Conservation (phyloP, 1,140 invertebrate species). For the Eulimnadia texana region DNA sequence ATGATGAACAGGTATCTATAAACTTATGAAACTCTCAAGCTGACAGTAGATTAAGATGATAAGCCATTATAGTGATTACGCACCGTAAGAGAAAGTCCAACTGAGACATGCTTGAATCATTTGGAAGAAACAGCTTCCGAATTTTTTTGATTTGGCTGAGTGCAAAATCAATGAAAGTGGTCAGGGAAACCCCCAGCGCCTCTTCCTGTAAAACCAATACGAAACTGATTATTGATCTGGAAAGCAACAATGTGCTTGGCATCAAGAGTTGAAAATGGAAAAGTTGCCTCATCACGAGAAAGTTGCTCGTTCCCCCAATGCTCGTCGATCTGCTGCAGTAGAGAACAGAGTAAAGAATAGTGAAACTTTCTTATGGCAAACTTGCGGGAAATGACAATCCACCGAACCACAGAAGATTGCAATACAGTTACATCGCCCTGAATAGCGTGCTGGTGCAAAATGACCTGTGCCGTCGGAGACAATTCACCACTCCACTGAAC, state of each 20-base stretch:
- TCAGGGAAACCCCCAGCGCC: conserved; percentile 74
- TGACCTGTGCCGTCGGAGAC: conserved; percentile 65
- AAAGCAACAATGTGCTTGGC: too few relatives aligned
- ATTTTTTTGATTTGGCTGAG: conserved; percentile 63
- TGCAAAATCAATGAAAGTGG: conserved; percentile 62
- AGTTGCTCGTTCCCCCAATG: conserved; percentile 40
- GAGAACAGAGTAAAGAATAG: conserved; percentile 43
- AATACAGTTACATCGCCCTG: conserved; percentile 81
- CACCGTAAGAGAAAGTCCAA: conserved; percentile 61
- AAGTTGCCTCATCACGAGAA: conserved; percentile 47
- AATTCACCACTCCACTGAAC: conserved; percentile 53
- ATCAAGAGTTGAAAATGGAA: background rate
- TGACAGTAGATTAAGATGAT: too few relatives aligned
- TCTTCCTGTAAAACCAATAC: conserved; percentile 40
- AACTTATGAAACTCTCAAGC: too few relatives aligned
- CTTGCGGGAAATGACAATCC: conserved; percentile 62
- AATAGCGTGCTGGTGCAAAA: conserved; percentile 88
- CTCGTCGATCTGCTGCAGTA: conserved; percentile 53
- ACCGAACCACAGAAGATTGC: conserved; percentile 70
- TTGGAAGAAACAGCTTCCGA: conserved; percentile 63
- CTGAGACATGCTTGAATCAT: conserved; percentile 49
- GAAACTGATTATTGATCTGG: background rate
- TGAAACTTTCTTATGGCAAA: conserved; percentile 51
- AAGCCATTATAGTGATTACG: too few relatives aligned
- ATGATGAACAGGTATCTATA: too few relatives aligned